A percentile compares a stretch with the other conserved stretches of the same genome.
Evolutionary conservation across 2,113 vertebrate species (phyloP).

Genomic region (Dasyprocta punctata): DNA sequence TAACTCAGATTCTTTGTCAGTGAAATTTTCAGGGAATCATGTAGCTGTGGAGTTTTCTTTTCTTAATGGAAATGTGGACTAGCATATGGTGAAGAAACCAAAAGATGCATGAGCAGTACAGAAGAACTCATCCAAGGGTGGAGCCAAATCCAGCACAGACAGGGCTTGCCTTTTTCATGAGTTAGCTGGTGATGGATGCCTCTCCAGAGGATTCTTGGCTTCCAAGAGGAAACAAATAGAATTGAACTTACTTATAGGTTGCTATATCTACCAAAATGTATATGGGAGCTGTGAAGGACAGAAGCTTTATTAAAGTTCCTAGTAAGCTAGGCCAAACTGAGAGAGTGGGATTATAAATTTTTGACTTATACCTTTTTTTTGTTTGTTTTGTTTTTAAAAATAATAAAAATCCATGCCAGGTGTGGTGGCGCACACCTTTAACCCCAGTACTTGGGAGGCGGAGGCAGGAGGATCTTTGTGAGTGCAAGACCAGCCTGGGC

Average conservation of each 20-base stretch:
- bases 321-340: neutral
- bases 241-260: constrained; percentile 61
- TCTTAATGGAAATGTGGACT: constrained; percentile 15
- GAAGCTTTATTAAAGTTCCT: neutral
- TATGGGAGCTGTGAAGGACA: constrained; percentile 3
- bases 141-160: neutral
- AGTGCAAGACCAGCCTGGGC: no score
- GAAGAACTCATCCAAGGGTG: neutral
- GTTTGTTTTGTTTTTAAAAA: no score
- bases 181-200: neutral
- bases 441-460: no score
- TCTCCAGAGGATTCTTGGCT: constrained; percentile 42
- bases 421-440: no score
- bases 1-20: neutral
- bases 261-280: constrained; percentile 2
- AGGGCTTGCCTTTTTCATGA: constrained; percentile 36
- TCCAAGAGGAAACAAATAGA: constrained; percentile 38
- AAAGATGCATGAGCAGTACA: neutral
- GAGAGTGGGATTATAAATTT: constrained; percentile 15
- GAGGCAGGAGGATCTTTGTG: no score
- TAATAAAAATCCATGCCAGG: no score
- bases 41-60: neutral
- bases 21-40: neutral
- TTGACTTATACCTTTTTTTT: neutral
- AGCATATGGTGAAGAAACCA: neutral